Percentiles rank a stretch among this genome's conserved stretches.
phyloP scores from a whole-genome alignment of 2,797 vertebrate species.

The Gambusia yucatana region DNA sequence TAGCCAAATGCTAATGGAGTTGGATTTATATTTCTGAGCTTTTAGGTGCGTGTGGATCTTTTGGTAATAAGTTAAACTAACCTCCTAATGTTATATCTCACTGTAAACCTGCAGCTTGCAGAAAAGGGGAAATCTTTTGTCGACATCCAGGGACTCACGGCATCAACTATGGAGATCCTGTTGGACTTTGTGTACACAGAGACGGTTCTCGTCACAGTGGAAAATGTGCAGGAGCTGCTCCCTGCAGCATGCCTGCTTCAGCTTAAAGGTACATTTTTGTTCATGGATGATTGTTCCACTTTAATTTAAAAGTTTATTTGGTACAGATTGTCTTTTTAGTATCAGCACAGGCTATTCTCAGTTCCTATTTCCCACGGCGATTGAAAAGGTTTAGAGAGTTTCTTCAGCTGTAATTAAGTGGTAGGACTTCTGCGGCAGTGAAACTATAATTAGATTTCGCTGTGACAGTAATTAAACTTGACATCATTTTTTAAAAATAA shows the following conservation, averaged over 20 bases:
- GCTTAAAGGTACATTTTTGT: slow-evolving; percentile 88
- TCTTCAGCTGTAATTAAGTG: neutral
- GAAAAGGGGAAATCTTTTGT: slow-evolving; percentile 98
- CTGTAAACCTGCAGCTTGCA: slow-evolving; percentile 83
- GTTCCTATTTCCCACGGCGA: neutral
- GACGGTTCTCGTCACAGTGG: slow-evolving; percentile 96
- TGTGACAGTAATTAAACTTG: neutral
- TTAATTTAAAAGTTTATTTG: neutral
- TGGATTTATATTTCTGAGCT: neutral
- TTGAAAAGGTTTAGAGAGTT: neutral
- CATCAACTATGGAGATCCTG: slow-evolving; percentile 97
- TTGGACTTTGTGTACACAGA: slow-evolving; percentile 98
- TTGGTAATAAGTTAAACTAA: neutral
- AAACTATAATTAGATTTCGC: neutral
- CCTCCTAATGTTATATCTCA: slow-evolving; percentile 8
- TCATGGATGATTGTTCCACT: neutral
- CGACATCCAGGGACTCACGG: slow-evolving; percentile 96
- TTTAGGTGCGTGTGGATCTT: neutral
- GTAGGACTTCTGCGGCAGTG: neutral
- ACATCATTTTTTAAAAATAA: neutral
- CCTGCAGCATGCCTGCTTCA: slow-evolving; percentile 96
- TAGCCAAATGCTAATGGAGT: neutral
- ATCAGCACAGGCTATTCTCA: neutral
- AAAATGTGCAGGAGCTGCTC: slow-evolving; percentile 96
- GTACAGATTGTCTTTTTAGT: neutral